Evolutionary conservation across 23 tunicate species (phyloP).

Genomic region (Trididemnum clinides): DNA sequence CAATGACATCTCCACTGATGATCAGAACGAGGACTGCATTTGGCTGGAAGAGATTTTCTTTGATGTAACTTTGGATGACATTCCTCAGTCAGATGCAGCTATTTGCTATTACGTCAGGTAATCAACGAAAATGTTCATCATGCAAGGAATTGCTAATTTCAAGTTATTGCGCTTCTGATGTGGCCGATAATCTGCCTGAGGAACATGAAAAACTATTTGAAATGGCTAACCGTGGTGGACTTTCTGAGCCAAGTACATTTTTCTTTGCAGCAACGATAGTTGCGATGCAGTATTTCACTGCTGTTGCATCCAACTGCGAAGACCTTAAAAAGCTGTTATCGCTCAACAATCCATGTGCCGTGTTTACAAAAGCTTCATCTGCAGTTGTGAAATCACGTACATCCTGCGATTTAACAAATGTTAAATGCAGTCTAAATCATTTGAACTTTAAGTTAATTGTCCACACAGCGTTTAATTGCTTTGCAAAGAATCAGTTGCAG

Average conservation of each 20-base stretch:
- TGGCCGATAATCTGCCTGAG: background rate
- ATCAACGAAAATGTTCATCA: background rate
- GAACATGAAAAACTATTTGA: conserved; percentile 14
- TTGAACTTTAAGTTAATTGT: background rate
- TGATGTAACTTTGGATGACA: conserved; percentile 4
- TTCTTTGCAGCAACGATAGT: conserved; percentile 32
- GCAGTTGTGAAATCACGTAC: background rate
- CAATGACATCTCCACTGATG: conserved; percentile 2
- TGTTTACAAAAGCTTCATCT: background rate
- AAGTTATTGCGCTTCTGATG: background rate
- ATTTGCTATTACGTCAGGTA: background rate
- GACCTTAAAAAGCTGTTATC: background rate
- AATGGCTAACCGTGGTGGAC: conserved; percentile 39
- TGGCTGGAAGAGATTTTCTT: no score
- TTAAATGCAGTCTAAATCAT: background rate
- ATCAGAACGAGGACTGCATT: background rate
- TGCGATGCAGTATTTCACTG: conserved; percentile 11
- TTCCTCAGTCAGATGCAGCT: background rate
- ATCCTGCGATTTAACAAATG: background rate
- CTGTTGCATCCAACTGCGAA: background rate
- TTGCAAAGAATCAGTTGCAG: conserved; percentile 10
- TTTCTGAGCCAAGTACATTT: conserved; percentile 17
- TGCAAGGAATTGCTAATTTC: conserved; percentile 13
- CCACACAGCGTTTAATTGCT: conserved; percentile 31
- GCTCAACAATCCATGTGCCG: background rate